Base-by-base conservation (phyloP, 2,888 invertebrate genomes). In the Thalpophila matura region DNA sequence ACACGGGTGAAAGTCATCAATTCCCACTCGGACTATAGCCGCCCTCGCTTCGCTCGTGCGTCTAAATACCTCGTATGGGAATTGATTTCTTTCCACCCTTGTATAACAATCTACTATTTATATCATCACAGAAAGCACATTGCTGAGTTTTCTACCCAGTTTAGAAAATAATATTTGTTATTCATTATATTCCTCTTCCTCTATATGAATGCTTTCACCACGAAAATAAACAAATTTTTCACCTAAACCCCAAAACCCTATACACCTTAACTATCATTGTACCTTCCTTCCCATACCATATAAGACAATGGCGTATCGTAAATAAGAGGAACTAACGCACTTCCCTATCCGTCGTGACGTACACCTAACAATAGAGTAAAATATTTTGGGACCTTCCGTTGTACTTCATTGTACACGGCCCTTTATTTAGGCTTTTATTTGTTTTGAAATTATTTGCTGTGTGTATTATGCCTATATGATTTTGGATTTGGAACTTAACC, bases 261-360 rank as follows among this genome's bases (percentile, higher is more conserved):
- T 33, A 29, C 49, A 73, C 76, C 70, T 71, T 53, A 37, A 27
- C 59, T 67, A 64, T 40, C 29, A 33, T 7, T 12, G n/a, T 58
- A 71, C 72, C 72, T 72, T 71, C 56, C 16, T 71, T 59, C 16
- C 27, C 27, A 54, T 18, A 38, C 10, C 24, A 16, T 14, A 45
- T 22, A 59, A 64, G 53, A 78, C 77, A 71, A 77, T 74, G 79
- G 53, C 26, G 24, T 77, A 83, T 75, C 70, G 81, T 74, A 79
- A 74, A 81, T 79, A 83, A 81, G 60, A 75, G 77, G 71, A 86
- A 87, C 86, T 86, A 83, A 85, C 85, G 74, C 82, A 82, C 86
- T 77, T 87, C 86, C 86, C 35, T 40, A 71, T 81, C 84, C 82
- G 83, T 61, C 51, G 79, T 78, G 80, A 80, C 66, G 38, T 64